Percentiles rank a stretch among this genome's conserved stretches.
These are phyloP conservation scores for Conistra vaccinii DNA, from an alignment of 2,888 invertebrate species.

Conservation along the genomic window DNA sequence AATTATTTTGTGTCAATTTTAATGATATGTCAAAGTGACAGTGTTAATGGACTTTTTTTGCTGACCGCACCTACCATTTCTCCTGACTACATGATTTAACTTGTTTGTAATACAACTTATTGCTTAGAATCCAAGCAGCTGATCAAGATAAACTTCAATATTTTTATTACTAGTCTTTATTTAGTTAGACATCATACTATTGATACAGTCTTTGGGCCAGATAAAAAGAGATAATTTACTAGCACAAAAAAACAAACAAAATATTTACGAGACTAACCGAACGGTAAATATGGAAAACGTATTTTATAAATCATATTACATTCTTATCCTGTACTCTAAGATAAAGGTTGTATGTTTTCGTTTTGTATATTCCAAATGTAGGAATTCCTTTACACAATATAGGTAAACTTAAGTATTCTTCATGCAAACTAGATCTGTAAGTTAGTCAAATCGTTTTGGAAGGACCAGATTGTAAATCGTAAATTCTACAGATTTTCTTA, in stretches of 20 bases:
- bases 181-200: not conserved
- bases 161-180: not conserved
- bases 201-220: no score
- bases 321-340: slow-evolving; percentile 27
- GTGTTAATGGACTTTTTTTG: not conserved
- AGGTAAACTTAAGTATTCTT: not conserved
- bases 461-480: slow-evolving; percentile 1
- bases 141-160: not conserved
- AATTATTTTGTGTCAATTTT: no score
- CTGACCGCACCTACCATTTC: not conserved
- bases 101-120: no score
- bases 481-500: not conserved
- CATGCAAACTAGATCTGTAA: not conserved
- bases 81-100: not conserved
- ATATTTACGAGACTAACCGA: slow-evolving; percentile 25
- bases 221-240: slow-evolving; percentile 11
- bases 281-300: slow-evolving; percentile 46
- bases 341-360: slow-evolving; percentile 34
- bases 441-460: not conserved
- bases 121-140: not conserved
- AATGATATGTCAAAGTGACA: not conserved
- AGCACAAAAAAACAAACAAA: slow-evolving; percentile 21
- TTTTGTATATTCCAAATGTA: slow-evolving; percentile 14
- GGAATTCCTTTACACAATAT: not conserved
- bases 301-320: slow-evolving; percentile 51